A percentile compares a stretch with the other conserved stretches of the same genome.
These are phyloP conservation scores for Holothuria glaberrima DNA, from an alignment of 35 echinoderm and acorn worm species.

Conservation along the genomic window DNA sequence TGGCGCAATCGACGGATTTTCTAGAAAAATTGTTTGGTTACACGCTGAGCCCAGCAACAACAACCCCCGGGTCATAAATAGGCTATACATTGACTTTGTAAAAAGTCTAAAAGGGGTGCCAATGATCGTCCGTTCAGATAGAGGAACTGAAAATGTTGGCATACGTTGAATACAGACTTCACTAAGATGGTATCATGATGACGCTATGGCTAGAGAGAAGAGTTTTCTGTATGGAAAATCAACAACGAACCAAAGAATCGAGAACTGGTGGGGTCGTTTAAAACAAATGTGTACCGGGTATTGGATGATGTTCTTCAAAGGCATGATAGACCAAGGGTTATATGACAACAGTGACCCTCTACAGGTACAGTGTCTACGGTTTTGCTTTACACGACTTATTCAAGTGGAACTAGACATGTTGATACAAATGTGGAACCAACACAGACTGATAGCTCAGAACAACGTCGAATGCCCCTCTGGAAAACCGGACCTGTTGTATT, in stretches of 20 bases:
- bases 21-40: constrained; percentile 78
- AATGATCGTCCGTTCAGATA: background rate
- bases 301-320: constrained; percentile 14
- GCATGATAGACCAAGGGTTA: background rate
- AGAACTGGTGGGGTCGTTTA: constrained; percentile 14
- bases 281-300: constrained; percentile 15
- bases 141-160: background rate
- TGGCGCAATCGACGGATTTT: constrained; percentile 78
- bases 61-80: constrained; percentile 34
- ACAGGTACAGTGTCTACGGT: background rate
- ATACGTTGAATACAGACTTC: background rate
- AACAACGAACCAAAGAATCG: constrained; percentile 10
- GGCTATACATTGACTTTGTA: constrained; percentile 12
- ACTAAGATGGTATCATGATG: constrained; percentile 1
- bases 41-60: constrained; percentile 66
- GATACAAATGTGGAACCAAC: background rate
- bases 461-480: background rate
- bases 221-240: constrained; percentile 28
- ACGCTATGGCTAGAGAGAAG: background rate
- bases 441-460: background rate
- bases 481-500: constrained; percentile 1
- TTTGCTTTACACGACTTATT: constrained; percentile 4
- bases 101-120: background rate
- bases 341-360: background rate
- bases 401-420: background rate